Evolutionary conservation across 2,797 vertebrate genomes (phyloP), one percentile per base, ranked within the genome.

Genomic region (Gobio occitaniae): DNA sequence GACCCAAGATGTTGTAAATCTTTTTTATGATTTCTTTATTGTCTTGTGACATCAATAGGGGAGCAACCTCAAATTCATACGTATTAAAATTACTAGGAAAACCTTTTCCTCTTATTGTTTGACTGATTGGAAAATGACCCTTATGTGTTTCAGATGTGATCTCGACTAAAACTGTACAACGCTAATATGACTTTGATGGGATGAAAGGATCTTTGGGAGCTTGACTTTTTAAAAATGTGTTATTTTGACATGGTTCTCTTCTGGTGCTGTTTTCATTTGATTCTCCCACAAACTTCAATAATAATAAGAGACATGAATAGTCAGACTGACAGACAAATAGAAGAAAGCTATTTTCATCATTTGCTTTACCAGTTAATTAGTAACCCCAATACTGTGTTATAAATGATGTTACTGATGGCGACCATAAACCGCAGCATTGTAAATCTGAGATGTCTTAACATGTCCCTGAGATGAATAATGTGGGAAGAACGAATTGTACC

Each of bases 301-400:
- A 75, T 36, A 9, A 17, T 6, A 12, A 25, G 25, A 50, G 32
- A 56, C 32, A 21, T 1, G 52, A 36, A 21, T 61, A 44, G 21
- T 59, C 75, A 50, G 48, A 16, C 25, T 48, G 21, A 61, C 32
- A 25, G 54, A 25, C 7, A 29, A 16, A 41, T 7, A 41, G 70
- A 36, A 54, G 52, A 92, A 9, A 44, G 89, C 15, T 32, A 52
- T 93, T 93, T 93, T 90, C 89, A 90, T 92, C 56, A 82, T 25
- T 88, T 88, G 29, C 17, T 82, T 83, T 56, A 86, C 81, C 19
- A 59, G 93, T 95, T 95, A 95, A 96, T 95, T 72, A 93, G 81
- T 96, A 93, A 95, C 92, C n/a, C 47, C 83, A 72, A 75, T 78
- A 52, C 16, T 78, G 76, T 71, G 86, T 89, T 92, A 94, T 94